Percentiles rank a stretch among this genome's conserved stretches.
phyloP scores from a whole-genome alignment of 2,797 vertebrate species.

The Rhabdophis nuchalis region DNA sequence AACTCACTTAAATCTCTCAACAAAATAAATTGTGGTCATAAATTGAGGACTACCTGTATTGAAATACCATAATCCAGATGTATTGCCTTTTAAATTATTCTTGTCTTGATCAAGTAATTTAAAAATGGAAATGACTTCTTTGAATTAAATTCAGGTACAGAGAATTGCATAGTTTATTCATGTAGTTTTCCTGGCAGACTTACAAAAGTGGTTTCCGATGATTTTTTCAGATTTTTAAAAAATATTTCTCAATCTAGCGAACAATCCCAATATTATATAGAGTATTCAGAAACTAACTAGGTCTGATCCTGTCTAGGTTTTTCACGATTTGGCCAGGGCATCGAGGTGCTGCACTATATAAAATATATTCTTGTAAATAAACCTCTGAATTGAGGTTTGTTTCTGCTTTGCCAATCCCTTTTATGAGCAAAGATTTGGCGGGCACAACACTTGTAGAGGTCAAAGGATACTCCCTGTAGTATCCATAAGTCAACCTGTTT shows the following conservation, averaged over 20 bases:
- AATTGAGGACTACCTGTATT: not conserved
- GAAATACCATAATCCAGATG: not conserved
- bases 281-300: not conserved
- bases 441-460: not conserved
- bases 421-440: not conserved
- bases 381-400: not conserved
- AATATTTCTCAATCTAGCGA: not conserved
- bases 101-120: not conserved
- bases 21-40: no score
- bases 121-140: not conserved
- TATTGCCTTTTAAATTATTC: not conserved
- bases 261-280: not conserved
- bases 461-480: no score
- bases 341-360: not conserved
- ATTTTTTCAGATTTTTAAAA: not conserved
- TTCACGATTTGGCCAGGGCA: not conserved
- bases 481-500: not conserved
- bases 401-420: not conserved
- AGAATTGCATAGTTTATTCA: not conserved
- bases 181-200: not conserved
- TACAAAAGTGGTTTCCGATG: not conserved
- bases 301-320: not conserved
- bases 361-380: not conserved
- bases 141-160: not conserved
- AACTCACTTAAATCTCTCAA: no score